phyloP scores from a whole-genome alignment of 2,888 invertebrate species.

The Pemphredon lugubris region DNA sequence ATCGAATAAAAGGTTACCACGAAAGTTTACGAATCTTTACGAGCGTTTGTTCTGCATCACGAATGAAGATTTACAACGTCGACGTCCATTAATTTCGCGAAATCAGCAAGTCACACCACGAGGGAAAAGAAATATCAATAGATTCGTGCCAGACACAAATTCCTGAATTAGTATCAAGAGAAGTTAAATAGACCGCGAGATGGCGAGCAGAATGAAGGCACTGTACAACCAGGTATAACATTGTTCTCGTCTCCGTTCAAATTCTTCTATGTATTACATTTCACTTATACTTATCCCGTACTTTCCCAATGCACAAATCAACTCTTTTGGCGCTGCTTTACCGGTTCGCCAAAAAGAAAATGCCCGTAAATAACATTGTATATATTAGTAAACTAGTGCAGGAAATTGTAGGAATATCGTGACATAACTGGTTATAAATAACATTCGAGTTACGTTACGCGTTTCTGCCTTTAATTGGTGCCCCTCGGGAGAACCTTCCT shows the following conservation, averaged over 20 bases:
- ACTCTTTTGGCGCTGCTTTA: no score
- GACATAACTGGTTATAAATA: no score
- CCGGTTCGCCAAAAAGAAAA: no score
- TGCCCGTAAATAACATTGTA: no score
- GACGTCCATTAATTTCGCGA: not conserved
- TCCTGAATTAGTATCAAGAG: not conserved
- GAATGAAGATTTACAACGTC: no score
- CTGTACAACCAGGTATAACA: conserved; percentile 69
- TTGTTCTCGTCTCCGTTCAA: not conserved
- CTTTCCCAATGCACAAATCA: no score
- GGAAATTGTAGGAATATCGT: no score
- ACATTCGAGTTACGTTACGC: no score
- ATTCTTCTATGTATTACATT: not conserved
- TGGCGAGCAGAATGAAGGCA: conserved; percentile 73
- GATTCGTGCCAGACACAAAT: not conserved
- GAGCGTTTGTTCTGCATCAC: no score
- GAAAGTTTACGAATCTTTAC: not conserved
- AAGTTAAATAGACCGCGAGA: conserved; percentile 22
- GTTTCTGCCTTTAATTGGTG: no score
- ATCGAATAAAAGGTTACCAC: not conserved
- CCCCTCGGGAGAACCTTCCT: no score
- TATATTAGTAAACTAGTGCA: no score
- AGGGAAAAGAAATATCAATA: conserved; percentile 1
- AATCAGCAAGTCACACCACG: not conserved
- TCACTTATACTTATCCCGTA: not conserved